Evolutionary conservation across 2,113 vertebrate species (phyloP).

Genomic region (Crotalus horridus): DNA sequence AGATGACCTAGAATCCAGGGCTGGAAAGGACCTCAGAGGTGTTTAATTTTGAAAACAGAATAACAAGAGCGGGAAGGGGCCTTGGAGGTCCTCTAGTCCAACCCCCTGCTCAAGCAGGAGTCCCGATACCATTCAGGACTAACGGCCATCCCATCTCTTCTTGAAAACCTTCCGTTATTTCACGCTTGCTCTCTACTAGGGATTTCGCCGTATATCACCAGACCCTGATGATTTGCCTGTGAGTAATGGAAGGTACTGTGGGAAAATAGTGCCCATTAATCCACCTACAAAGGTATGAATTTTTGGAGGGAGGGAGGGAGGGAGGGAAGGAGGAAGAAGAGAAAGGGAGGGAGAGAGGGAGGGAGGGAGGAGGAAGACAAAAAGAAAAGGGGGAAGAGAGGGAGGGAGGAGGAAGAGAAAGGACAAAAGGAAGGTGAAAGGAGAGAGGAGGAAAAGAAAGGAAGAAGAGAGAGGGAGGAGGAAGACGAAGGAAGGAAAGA

Average conservation of each 20-base stretch:
- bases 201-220: slow-evolving; percentile 30
- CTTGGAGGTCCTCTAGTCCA: not conserved
- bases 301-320: not conserved
- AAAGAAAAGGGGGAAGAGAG: too few species aligned
- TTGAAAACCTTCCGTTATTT: slow-evolving; percentile 8
- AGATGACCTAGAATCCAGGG: not conserved
- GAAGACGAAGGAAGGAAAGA: not conserved
- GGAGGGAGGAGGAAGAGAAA: not conserved
- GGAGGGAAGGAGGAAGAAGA: not conserved
- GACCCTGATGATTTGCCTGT: slow-evolving; percentile 40
- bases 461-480: not conserved
- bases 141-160: not conserved
- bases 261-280: slow-evolving; percentile 30
- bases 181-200: slow-evolving; percentile 13
- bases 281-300: slow-evolving; percentile 19
- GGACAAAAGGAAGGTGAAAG: not conserved
- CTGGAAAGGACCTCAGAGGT: not conserved
- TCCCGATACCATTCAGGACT: not conserved
- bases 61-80: not conserved
- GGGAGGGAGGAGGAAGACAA: not conserved
- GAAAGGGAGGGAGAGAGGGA: too few species aligned
- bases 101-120: not conserved
- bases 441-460: too few species aligned
- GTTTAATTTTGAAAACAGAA: not conserved
- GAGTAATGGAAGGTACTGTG: slow-evolving; percentile 27